Conservation (phyloP, 2,113 vertebrate species). For the Prionailurus bengalensis region DNA sequence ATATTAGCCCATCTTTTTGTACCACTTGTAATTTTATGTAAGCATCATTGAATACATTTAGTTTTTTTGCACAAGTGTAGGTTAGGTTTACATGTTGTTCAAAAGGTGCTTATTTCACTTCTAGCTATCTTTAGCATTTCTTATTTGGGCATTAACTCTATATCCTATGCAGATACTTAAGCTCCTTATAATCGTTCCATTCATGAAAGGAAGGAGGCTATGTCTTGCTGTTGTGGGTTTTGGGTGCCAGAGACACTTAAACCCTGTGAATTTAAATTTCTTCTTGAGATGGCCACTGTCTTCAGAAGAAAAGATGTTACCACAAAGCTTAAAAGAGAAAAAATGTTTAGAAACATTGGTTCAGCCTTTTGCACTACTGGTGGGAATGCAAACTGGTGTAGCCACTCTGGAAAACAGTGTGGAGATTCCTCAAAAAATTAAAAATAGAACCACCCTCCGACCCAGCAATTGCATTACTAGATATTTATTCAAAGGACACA, state of each 20-base stretch:
- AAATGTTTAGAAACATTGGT: background rate
- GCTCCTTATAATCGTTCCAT: background rate
- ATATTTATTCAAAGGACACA: too few species aligned
- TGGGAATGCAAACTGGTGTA: too few species aligned
- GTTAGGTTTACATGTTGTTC: background rate
- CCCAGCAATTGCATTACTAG: too few species aligned
- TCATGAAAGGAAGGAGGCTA: background rate
- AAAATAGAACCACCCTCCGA: too few species aligned
- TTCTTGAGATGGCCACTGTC: background rate
- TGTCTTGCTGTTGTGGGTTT: background rate
- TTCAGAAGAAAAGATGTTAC: slow-evolving; percentile 17
- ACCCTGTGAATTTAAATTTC: background rate
- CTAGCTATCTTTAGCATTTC: background rate
- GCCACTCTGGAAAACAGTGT: too few species aligned
- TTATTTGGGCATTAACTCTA: background rate
- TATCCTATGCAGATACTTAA: background rate
- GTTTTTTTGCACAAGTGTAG: background rate
- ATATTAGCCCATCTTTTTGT: background rate
- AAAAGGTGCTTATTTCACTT: background rate
- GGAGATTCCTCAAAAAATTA: too few species aligned
- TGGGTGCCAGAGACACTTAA: background rate
- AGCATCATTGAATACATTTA: background rate
- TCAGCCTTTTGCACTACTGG: background rate
- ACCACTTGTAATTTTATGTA: background rate
- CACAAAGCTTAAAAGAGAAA: background rate